Base-by-base conservation (phyloP, 92 coral and sea anemone species). In the Porites divaricata region DNA sequence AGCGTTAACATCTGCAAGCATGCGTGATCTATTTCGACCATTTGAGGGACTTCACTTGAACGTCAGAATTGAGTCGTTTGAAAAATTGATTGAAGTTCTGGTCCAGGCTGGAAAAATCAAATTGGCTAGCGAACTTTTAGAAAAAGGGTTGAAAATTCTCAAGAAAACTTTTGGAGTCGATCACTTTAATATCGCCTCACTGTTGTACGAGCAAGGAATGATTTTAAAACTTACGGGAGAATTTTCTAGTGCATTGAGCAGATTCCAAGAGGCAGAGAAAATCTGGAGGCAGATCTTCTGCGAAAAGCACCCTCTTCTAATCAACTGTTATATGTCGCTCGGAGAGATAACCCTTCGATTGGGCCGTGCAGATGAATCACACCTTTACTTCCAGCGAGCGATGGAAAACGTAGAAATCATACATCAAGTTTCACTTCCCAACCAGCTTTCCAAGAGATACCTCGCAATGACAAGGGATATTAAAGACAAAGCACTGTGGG, bases 321-420 rank as follows among this genome's bases (percentile, higher is more conserved):
- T 81, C 9, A 62, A 81, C 11, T 81, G 85, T 35, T 81, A 72
- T 70, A 35, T 71, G 59, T 58, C 67, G 0, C 63, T 81, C 12
- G 85, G 78, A 0, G 78, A 81, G 0, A 8, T 58, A 49, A 16
- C 61, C 25, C 28, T 16, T 10, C 13, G 63, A 1, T 5, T 41
- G 50, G 20, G 45, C 7, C 49, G 9, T 0, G 0, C 24, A 58
- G 78, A 81, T 4, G 85, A 70, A 9, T 70, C 78, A 2, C 11
- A 58, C 41, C 9, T 81, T 41, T 72, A 70, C 70, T 81, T 70
- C 65, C 78, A 81, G 71, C 52, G 78, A 41, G 78, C 78, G 21
- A 14, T 70, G 48, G 77, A 70, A 41, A 70, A 58, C 76, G 63
- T 81, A 10, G 85, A 81, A 74, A 41, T 9, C 21, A n/a, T 81